phyloP scores from a whole-genome alignment of 2,113 vertebrate species.

The Phyllostomus hastatus region DNA sequence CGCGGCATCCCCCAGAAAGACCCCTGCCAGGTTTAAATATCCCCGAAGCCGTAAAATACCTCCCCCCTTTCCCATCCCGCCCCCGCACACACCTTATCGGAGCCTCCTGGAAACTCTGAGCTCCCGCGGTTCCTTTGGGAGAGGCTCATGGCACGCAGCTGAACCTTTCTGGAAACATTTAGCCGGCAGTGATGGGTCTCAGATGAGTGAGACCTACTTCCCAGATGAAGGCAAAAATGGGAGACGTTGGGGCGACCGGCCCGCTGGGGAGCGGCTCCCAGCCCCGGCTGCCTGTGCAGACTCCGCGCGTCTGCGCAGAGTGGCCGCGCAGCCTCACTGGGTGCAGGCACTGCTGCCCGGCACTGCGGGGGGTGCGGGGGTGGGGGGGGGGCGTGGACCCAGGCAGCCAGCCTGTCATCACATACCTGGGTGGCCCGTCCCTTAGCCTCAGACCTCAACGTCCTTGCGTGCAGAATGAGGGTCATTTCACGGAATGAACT shows the following conservation, averaged over 20 bases:
- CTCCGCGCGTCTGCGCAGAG: accelerated
- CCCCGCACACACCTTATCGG: background rate
- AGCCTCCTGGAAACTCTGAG: background rate
- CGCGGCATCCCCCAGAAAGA: background rate
- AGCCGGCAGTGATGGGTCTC: background rate
- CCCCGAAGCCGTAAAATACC: accelerated
- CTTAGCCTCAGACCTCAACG: background rate
- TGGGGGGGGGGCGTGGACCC: too few relatives aligned
- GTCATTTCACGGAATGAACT: background rate
- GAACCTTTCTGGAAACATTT: conserved; percentile 20
- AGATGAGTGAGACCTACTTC: background rate
- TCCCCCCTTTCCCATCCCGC: accelerated
- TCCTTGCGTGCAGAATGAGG: background rate
- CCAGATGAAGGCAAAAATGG: background rate
- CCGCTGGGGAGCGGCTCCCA: accelerated
- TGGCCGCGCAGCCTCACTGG: accelerated
- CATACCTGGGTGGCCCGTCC: background rate
- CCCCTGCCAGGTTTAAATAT: background rate
- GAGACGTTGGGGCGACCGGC: background rate
- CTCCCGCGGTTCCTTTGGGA: conserved; percentile 4
- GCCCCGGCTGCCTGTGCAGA: accelerated
- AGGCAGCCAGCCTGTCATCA: accelerated
- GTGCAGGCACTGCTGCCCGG: background rate
- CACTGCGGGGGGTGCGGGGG: accelerated
- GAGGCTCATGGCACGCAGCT: background rate